Evolutionary conservation across 2,888 invertebrate species (phyloP), one percentile per base, ranked within the genome.

Genomic region (Agonopterix heracliana): DNA sequence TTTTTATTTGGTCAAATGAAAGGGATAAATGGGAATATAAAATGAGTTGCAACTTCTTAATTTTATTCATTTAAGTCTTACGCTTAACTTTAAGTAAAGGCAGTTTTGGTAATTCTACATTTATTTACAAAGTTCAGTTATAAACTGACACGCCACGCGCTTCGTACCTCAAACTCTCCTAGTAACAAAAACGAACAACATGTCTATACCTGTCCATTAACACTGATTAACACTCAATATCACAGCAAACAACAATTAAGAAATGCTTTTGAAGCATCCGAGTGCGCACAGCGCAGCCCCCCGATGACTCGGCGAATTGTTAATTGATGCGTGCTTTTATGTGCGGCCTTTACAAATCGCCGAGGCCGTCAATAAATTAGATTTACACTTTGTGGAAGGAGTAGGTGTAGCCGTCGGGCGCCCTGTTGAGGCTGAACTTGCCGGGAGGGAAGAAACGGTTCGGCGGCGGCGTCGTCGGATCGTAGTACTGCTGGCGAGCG

Each of bases 401-500:
- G 85, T 95, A 96, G 67, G 95, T 94, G 89, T 93, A 96, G 68
- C 96, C 96, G 71, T 96, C 96, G 41, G 96, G 96, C 52, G 95
- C 95, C 72, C 96, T 90, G 89, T 95, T 96, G 62, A 96, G 90
- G 63, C 93, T 93, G 67, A 96, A 91, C 81, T 96, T 95, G 60
- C 96, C 96, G 34, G 96, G 95, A 47, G 95, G 95, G 75, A 93
- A 94, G 89, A 95, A 95, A 64, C 93, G 91, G 67, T 92, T 91
- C 13, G 95, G 94, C 34, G 92, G 86, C 54, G 91, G 93, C 48
- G 95, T 95, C 54, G 90, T 89, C 34, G 85, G 74, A 50, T 89
- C 87, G 68, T 89, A 90, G 72, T 91, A 90, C 55, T 90, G 90
- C 48, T 86, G 43, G 52, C 76, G 78, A 43, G 64, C 54, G n/a